Evolutionary conservation across 2,888 invertebrate genomes (phyloP), one percentile per base, ranked within the genome.

Genomic region (Zonitis immaculata): DNA sequence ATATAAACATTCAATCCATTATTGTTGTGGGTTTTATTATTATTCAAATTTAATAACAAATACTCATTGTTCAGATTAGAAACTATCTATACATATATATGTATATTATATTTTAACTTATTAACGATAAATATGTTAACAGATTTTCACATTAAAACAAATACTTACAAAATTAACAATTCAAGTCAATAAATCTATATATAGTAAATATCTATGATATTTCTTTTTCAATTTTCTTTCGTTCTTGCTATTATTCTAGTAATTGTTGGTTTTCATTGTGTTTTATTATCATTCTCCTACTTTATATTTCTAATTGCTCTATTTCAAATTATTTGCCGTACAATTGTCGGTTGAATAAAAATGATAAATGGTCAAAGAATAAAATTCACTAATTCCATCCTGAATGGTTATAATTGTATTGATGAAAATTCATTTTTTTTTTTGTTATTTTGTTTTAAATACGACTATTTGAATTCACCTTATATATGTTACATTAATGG

Each of bases 401-500:
- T 5, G 20, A 39, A 39, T 18, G 6, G 20, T 20, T 39, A 9
- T 39, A 20, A 39, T 20, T 39, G 20, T 39, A 20, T 18, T n/a
- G 39, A 11, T 20, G 20, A 39, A 39, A 39, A 11, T 20, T 8
- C 11, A 20, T 39, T 39, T 18, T 39, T 16, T 32, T 32, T 32
- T 6, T 25, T 25, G 6, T 25, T 25, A 25, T 32, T 32, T 32
- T 32, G 14, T 30, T 32, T 16, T 6, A 39, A 18, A 39, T 39
- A 39, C 6, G 20, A 39, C 39, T 39, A 39, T 39, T 39, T 39
- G 39, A 39, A 39, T 39, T 39, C 39, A 39, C 39, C 20, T 39
- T n/a, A n/a, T n/a, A n/a, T n/a, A 39, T 20, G 39, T 39, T 39
- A 39, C 18, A 39, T 39, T 39, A 39, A 39, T 39, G 39, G 39